These are phyloP conservation scores for Limnephilus auricula DNA, from an alignment of 2,888 invertebrate species.

Conservation along the genomic window DNA sequence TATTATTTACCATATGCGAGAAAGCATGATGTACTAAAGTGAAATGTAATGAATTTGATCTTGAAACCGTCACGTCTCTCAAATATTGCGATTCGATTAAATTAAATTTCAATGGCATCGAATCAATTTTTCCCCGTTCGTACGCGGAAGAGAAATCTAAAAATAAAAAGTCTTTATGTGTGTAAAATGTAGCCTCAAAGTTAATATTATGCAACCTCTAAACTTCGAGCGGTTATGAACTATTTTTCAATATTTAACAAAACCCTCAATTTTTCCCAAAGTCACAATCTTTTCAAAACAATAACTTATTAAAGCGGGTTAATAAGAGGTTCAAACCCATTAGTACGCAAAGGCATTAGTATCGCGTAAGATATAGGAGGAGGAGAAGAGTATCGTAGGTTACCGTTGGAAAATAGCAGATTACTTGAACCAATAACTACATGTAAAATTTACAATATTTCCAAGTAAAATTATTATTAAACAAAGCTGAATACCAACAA, in stretches of 20 bases:
- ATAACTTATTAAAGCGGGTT: too few relatives aligned
- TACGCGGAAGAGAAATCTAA: not conserved
- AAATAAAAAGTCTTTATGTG: not conserved
- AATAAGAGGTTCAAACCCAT: too few relatives aligned
- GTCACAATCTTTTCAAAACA: not conserved
- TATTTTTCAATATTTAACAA: not conserved
- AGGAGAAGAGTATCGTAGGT: too few relatives aligned
- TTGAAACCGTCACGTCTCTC: constrained; percentile 4
- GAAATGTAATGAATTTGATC: constrained; percentile 5
- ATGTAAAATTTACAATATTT: too few relatives aligned
- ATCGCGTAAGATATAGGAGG: too few relatives aligned
- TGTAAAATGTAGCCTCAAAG: not conserved
- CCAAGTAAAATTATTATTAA: too few relatives aligned
- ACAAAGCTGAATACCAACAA: too few relatives aligned
- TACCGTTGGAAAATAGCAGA: too few relatives aligned
- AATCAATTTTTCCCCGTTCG: not conserved
- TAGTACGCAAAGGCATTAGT: too few relatives aligned
- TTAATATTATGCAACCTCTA: not conserved
- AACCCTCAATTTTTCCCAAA: not conserved
- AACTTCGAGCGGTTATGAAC: not conserved
- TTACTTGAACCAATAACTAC: too few relatives aligned
- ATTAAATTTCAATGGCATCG: constrained; percentile 3
- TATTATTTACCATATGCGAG: not conserved
- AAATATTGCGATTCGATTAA: not conserved
- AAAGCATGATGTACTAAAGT: not conserved